A percentile compares a stretch with the other conserved stretches of the same genome.
Evolutionary conservation across 2,113 vertebrate genomes (phyloP).

Genomic region (Sorex araneus): DNA sequence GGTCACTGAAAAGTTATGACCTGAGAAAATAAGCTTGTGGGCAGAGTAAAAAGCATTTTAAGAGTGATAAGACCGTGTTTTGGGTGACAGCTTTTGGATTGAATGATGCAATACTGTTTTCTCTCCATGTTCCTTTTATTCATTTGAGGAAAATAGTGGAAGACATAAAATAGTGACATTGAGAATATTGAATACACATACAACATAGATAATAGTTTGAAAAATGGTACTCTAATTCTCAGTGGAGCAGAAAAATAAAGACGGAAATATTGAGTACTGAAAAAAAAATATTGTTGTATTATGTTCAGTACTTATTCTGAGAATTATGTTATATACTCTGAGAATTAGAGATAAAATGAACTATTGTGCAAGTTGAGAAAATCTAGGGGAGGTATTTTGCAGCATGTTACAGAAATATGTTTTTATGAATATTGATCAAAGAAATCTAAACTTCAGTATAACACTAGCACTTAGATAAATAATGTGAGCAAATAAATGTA

Average conservation of each 20-base stretch:
- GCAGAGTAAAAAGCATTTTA: not conserved
- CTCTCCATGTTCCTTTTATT: not conserved
- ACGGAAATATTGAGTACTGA: not conserved
- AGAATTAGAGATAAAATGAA: not conserved
- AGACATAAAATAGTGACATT: not conserved
- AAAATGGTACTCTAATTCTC: not conserved
- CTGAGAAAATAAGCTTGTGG: not conserved
- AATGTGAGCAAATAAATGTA: not conserved
- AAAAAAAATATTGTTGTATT: not conserved
- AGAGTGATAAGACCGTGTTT: not conserved
- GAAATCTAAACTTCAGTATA: not conserved
- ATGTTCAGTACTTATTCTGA: not conserved
- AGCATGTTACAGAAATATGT: not conserved
- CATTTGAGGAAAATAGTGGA: too few species aligned
- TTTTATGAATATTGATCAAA: not conserved
- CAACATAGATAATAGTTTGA: not conserved
- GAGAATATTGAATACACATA: not conserved
- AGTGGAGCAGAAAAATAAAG: not conserved
- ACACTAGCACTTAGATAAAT: not conserved
- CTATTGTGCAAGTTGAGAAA: not conserved
- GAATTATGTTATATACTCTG: not conserved
- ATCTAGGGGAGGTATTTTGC: not conserved
- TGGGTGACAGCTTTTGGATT: not conserved
- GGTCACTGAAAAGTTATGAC: conserved; percentile 18
- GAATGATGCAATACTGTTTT: not conserved